These are phyloP conservation scores for Morphnarchus princeps DNA, from an alignment of 2,113 vertebrate genomes.

Conservation along the genomic window DNA sequence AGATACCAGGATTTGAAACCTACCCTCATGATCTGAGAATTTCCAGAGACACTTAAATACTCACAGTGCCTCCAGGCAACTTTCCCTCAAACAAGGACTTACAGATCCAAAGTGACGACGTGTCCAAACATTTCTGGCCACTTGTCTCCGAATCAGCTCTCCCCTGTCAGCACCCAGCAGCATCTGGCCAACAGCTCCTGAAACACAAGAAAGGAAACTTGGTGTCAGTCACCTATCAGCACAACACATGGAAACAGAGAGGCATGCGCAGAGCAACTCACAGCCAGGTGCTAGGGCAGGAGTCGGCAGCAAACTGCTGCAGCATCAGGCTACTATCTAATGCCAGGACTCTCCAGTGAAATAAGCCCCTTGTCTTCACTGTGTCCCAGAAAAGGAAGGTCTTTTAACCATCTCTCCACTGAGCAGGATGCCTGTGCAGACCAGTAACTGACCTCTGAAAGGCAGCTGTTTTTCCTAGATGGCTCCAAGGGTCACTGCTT, in stretches of 20 bases:
- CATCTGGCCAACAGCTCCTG: slow-evolving; percentile 70
- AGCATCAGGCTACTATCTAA: not conserved
- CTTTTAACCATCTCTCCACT: not conserved
- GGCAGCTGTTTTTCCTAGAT: not conserved
- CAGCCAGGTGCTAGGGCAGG: not conserved
- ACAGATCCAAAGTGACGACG: slow-evolving; percentile 20
- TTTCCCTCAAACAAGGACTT: slow-evolving; percentile 44
- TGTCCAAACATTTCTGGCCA: slow-evolving; percentile 60
- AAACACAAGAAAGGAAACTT: slow-evolving; percentile 72
- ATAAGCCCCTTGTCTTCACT: not conserved
- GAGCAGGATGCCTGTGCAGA: not conserved
- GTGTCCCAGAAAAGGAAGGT: not conserved
- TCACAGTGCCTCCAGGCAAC: not conserved
- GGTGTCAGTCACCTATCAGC: slow-evolving; percentile 52
- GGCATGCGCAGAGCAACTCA: not conserved
- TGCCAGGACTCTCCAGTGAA: not conserved
- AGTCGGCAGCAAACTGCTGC: not conserved
- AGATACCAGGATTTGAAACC: not conserved
- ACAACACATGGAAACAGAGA: slow-evolving; percentile 3
- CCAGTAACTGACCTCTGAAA: not conserved
- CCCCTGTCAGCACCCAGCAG: slow-evolving; percentile 52
- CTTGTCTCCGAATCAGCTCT: slow-evolving; percentile 44
- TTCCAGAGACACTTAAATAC: slow-evolving; percentile 11
- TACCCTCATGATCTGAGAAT: not conserved
- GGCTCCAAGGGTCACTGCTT: not conserved